Conservation (phyloP, 23 tunicate genomes). For the Ciona savignyi region DNA sequence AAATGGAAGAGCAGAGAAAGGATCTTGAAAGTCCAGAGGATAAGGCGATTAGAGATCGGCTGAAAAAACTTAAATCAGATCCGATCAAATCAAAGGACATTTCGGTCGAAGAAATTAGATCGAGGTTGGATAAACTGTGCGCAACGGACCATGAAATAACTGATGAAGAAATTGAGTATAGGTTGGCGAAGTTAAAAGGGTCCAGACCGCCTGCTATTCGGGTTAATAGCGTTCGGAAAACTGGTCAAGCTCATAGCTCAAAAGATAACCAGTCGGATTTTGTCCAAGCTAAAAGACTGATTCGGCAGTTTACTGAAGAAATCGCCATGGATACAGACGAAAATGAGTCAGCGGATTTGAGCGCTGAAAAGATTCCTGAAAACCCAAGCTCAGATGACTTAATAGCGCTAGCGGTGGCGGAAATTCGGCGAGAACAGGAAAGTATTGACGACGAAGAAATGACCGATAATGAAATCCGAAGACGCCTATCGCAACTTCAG, state of each 20-base stretch:
- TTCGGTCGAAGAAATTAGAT: conserved; percentile 61
- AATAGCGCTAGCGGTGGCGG: conserved; percentile 42
- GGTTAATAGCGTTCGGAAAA: conserved; percentile 64
- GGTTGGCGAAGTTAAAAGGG: conserved; percentile 83
- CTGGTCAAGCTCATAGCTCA: conserved; percentile 30
- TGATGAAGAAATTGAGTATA: conserved; percentile 67
- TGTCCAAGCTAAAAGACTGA: conserved; percentile 54
- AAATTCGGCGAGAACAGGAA: conserved; percentile 37
- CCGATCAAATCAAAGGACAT: conserved; percentile 14
- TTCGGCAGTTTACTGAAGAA: conserved; percentile 83
- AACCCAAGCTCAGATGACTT: conserved; percentile 55
- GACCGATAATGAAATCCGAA: conserved; percentile 44
- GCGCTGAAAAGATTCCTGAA: conserved; percentile 7
- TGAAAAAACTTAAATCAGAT: conserved; percentile 19
- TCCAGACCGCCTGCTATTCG: conserved; percentile 68
- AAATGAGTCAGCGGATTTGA: neutral
- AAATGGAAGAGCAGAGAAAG: neutral
- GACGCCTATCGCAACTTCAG: conserved; percentile 30
- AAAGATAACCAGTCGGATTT: conserved; percentile 14
- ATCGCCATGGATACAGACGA: conserved; percentile 51
- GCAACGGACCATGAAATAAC: conserved; percentile 47
- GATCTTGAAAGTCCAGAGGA: conserved; percentile 21
- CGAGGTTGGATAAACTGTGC: conserved; percentile 49
- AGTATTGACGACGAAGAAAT: conserved; percentile 12
- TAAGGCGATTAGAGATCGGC: conserved; percentile 20